Base-by-base conservation (phyloP, 1,140 invertebrate species). In the Calosoma granatense region DNA sequence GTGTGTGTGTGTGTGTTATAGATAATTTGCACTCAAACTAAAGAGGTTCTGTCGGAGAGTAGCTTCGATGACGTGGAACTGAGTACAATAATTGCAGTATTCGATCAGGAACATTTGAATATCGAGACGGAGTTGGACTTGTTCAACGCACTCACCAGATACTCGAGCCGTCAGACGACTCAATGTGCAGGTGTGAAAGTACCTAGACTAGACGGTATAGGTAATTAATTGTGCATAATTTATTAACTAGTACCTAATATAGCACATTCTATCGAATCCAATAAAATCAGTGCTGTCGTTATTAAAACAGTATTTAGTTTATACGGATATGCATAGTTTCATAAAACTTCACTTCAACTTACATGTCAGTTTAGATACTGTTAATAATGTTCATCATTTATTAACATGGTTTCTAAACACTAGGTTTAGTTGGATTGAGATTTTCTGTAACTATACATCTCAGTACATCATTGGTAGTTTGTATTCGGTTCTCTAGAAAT, bases 11-110 rank as follows among this genome's bases (percentile, higher is more conserved):
- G 22, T 58, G 51, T 56, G 56, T 72, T 79, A 41, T 70, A 83
- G 75, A 82, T 89, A 53, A 88, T 89, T 30, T 81, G 82, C 56
- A 80, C 79, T n/a, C 80, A 85, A 63, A 91, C 90, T 0, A 76
- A 80, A 39, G 83, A 88, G 60, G 82, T 92, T 1, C 64, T 92
- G 9, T 78, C 77, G 22, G 85, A 88, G 67, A 74, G 79, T 17
- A 85, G 82, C 60, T 90, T 90, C 74, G 78, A 85, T 55, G 87
- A 90, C 54, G 78, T 87, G 2, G 86, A 88, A 60, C 65, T 85
- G 1, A 79, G 77, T 15, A 91, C 88, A 1, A 68, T 92, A 6
- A 74, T 86, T 26, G 83, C 82, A 2, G 80, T 91, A 22, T 78
- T 92, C 52, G 84, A 88, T 22, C 80, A 87, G 58, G 81, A 88